Evolutionary conservation across 1,140 invertebrate genomes (phyloP).

Genomic region (Pseudachorutes palmiensis): DNA sequence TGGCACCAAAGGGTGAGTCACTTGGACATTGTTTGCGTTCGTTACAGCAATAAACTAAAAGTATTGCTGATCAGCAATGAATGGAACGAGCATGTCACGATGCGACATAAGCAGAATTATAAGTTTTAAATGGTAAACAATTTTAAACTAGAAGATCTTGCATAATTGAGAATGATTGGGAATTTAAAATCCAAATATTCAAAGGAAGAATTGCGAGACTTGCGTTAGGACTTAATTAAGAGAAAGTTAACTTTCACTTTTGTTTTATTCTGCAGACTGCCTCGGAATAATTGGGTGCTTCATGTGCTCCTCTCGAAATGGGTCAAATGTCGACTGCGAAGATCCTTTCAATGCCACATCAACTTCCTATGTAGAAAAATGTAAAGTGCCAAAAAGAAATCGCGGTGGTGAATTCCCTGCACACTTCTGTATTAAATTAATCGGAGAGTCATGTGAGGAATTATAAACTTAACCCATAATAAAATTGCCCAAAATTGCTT

Average conservation of each 20-base stretch:
- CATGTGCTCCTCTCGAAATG: conserved; percentile 52
- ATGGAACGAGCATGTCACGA: no score
- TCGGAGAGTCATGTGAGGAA: conserved; percentile 44
- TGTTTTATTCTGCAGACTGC: background rate
- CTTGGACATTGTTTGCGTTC: no score
- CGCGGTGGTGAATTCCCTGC: conserved; percentile 51
- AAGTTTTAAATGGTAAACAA: no score
- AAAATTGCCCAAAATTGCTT: background rate
- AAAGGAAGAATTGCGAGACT: no score
- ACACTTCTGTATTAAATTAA: conserved; percentile 54
- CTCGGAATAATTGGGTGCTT: conserved; percentile 50
- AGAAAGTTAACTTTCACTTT: background rate
- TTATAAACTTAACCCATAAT: background rate
- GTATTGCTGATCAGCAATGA: no score
- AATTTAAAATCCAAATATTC: no score
- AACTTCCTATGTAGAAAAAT: conserved; percentile 46
- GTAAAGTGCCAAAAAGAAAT: conserved; percentile 50
- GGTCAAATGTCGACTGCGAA: conserved; percentile 49
- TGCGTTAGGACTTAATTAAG: no score
- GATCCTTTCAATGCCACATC: conserved; percentile 51
- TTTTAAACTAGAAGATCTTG: no score
- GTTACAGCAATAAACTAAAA: no score
- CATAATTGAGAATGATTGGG: no score
- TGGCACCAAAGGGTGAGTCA: no score
- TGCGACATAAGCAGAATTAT: no score